phyloP scores from a whole-genome alignment of 2,888 invertebrate genomes.

The Scaptomyza reducta region DNA sequence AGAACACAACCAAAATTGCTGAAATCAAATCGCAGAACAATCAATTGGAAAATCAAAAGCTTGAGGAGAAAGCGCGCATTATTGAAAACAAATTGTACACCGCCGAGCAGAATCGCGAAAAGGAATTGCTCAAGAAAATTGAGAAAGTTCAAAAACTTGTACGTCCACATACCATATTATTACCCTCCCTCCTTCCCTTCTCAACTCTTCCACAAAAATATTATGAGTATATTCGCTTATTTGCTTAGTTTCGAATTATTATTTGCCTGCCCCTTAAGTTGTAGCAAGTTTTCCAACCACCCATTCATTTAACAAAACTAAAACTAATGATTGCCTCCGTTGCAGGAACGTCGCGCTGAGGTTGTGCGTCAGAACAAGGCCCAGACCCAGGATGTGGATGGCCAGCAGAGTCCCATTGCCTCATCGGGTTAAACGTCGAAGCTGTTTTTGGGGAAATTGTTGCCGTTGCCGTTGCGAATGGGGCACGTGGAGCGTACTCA shows the following conservation, averaged over 20 bases:
- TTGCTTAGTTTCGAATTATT: constrained; percentile 21
- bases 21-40: constrained; percentile 88
- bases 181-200: neutral
- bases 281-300: constrained; percentile 30
- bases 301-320: neutral
- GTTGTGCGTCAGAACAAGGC: constrained; percentile 96
- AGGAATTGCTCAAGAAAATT: constrained; percentile 93
- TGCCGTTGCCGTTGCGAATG: constrained; percentile 27
- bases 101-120: constrained; percentile 93
- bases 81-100: constrained; percentile 90
- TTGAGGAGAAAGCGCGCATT: constrained; percentile 88
- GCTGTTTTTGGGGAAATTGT: constrained; percentile 5
- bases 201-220: neutral
- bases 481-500: constrained; percentile 43
- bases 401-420: constrained; percentile 86
- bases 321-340: constrained; percentile 18
- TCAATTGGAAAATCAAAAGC: constrained; percentile 86
- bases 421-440: constrained; percentile 87
- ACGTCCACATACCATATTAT: constrained; percentile 84
- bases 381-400: constrained; percentile 84
- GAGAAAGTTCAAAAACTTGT: constrained; percentile 94
- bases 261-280: constrained; percentile 55
- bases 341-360: constrained; percentile 95
- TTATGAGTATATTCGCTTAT: constrained; percentile 6
- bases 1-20: constrained; percentile 89